These are phyloP conservation scores for Saccopteryx bilineata DNA, from an alignment of 2,113 vertebrate species.

Conservation along the genomic window DNA sequence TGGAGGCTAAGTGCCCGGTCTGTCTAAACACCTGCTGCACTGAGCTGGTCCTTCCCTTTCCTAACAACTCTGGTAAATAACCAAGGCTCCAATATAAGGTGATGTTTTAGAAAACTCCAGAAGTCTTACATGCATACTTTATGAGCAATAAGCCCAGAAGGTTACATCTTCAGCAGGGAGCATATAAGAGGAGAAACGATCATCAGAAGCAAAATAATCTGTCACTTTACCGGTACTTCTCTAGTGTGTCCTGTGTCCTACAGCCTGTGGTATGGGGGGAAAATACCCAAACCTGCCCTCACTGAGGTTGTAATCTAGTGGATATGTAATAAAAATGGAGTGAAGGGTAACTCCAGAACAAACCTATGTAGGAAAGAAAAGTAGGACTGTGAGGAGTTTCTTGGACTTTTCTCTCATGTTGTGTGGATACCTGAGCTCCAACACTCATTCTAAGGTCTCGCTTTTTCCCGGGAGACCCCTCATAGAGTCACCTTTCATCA, in stretches of 20 bases:
- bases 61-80: not conserved
- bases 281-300: not conserved
- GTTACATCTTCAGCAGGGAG: not conserved
- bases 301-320: not conserved
- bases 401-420: not conserved
- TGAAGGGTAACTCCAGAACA: not conserved
- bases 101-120: not conserved
- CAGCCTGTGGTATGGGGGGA: not conserved
- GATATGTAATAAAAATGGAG: not conserved
- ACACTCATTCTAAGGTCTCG: not conserved
- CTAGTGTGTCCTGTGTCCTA: not conserved
- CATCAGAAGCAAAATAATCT: not conserved
- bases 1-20: not conserved
- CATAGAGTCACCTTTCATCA: too few relatives aligned
- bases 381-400: not conserved
- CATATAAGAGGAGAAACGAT: not conserved
- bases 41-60: not conserved
- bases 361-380: not conserved
- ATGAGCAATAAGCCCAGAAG: not conserved
- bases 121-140: not conserved
- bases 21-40: not conserved
- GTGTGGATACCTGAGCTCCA: not conserved
- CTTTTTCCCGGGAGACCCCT: not conserved
- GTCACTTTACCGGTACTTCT: not conserved
- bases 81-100: not conserved